Base-by-base conservation (phyloP, 2,797 vertebrate genomes). In the Coreius guichenoti region DNA sequence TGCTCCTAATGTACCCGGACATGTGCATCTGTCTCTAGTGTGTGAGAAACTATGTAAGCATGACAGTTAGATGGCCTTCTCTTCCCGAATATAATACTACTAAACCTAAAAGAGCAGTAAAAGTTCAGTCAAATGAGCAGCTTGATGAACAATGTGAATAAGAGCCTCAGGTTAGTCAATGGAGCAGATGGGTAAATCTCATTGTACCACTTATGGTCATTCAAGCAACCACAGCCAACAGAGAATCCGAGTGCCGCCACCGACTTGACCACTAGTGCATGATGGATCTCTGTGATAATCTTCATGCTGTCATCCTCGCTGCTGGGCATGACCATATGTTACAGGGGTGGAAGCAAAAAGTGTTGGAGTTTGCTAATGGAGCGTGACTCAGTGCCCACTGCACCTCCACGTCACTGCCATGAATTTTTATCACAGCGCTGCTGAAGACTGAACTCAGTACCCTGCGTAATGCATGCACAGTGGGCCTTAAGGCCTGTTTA, bases 301-400 rank as follows among this genome's bases (percentile, higher is more conserved):
- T 61, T 58, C 36, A 29, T 45, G 80, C 51, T 29, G 67, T 73
- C 68, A 12, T 61, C n/a, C 29, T 65, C n/a, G 43, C 70, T 74
- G 56, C 70, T n/a, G 19, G 81, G 14, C 56, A 65, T 65, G 70
- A 49, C 70, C 81, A 65, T 83, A 83, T 83, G 81, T 73, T 83
- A 75, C 70, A 75, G 72, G 61, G 81, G 81, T 83, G 81, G 58
- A 65, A 39, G 72, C 58, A 26, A 29, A 75, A 75, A 75, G 72
- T 36, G 29, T 26, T 33, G 39, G 36, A 82, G 69, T 82, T 75
- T 26, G 58, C 81, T 83, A 67, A 83, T 75, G 81, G 39, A 36
- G 70, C 45, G 45, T 83, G 81, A 83, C 72, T 75, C 72, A 75
- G 69, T 63, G 56, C 12, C 31, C 49, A 45, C 80, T 72, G n/a